A percentile compares a stretch with the other conserved stretches of the same genome.
phyloP scores from a whole-genome alignment of 2,888 invertebrate genomes.

The Diachrysia chrysitis region DNA sequence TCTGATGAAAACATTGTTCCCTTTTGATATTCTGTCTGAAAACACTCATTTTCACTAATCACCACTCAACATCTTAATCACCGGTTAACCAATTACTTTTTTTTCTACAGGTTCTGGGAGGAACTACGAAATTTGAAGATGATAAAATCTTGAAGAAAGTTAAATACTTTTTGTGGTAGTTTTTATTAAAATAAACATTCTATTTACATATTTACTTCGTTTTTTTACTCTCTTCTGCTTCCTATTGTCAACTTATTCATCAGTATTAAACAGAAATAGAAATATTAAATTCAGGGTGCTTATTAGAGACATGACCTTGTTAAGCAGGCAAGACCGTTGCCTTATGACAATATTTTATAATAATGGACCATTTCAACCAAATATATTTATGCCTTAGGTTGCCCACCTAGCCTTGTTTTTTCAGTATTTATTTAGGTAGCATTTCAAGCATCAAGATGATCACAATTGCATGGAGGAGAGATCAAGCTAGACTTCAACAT shows the following conservation, averaged over 20 bases:
- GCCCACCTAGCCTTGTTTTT: background rate
- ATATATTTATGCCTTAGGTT: background rate
- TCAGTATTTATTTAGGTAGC: background rate
- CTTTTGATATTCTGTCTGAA: conserved; percentile 84
- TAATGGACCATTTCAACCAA: no score
- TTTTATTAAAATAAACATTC: no score
- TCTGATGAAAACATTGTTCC: conserved; percentile 86
- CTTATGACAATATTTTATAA: no score
- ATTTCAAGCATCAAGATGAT: background rate
- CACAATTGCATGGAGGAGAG: background rate
- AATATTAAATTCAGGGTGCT: no score
- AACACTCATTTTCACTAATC: accelerated
- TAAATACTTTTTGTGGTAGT: no score
- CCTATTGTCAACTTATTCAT: no score
- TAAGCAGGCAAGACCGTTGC: no score
- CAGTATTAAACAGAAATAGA: no score
- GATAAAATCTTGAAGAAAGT: background rate
- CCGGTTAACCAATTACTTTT: background rate
- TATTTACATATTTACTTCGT: no score
- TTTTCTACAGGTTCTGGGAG: conserved; percentile 96
- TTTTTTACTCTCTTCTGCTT: no score
- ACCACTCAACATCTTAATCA: conserved; percentile 10
- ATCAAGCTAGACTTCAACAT: background rate
- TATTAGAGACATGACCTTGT: no score
- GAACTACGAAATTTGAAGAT: conserved; percentile 91